Base-by-base conservation (phyloP, 2,888 invertebrate species). In the Adelphocoris suturalis region DNA sequence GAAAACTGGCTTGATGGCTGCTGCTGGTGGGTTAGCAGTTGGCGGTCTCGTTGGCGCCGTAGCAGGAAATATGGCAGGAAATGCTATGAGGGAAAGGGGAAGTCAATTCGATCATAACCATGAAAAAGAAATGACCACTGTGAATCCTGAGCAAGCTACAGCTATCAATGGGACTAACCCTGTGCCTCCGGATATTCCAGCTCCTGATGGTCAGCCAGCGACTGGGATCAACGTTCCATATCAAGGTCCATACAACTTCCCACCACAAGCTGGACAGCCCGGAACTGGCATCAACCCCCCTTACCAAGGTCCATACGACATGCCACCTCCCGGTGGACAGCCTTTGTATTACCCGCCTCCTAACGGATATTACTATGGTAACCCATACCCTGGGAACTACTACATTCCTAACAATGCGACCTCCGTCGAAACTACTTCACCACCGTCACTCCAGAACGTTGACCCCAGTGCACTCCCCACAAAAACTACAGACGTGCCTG, bases 51-150 rank as follows among this genome's bases (percentile, higher is more conserved):
- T 68, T 4, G 68, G 68, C 5, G 68, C 12, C 0, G 12, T 68
- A 11, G 68, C 68, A 68, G 68, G 68, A 12, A 19, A 68, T 27
- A 68, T 68, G 68, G 68, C 68, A 23, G 68, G 68, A 13, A 52
- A 11, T 16, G n/a, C n/a, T n/a, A 23, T 19, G 23, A 68, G 68
- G 23, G 68, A 68, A 3, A 23, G 68, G 13, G 19, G 23, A 12
- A 23, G 2, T 23, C 23, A 68, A 7, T 13, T 12, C 7, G 23
- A 68, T 68, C 23, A 12, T 1, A 23, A 68, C 23, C 11, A 23
- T 11, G 11, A 19, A 19, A 23, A 4, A 23, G 68, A 23, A 57
- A 57, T 57, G 16, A 16, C 57, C 68, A 68, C 68, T 27, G 23
- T 23, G 19, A 68, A 68, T 68, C 68, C 68, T 27, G 68, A 23